Conservation (phyloP, 2,113 vertebrate genomes). For the Typhlomys cinereus region DNA sequence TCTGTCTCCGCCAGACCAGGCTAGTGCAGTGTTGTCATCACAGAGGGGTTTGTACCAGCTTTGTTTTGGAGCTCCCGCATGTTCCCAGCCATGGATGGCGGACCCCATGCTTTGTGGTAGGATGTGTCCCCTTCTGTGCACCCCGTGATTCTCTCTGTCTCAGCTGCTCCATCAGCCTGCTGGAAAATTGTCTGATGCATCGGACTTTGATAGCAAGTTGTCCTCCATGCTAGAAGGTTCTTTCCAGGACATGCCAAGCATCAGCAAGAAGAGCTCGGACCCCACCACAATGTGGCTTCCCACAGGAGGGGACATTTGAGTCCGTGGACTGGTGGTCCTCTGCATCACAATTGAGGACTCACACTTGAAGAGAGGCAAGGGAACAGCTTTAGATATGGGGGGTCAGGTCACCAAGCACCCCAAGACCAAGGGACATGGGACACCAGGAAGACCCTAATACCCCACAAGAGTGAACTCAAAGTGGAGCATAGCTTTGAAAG, state of each 20-base stretch:
- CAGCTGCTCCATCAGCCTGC: background rate
- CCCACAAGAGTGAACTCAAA: background rate
- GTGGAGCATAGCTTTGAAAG: background rate
- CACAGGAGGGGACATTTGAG: background rate
- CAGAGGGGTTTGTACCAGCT: background rate
- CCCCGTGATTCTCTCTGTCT: background rate
- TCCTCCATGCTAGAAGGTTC: background rate
- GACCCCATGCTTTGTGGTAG: fast-evolving
- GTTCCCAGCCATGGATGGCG: background rate
- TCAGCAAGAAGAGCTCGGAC: fast-evolving
- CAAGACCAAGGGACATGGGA: background rate
- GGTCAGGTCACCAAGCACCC: too few species aligned
- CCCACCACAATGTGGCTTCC: fast-evolving
- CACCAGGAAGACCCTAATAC: fast-evolving
- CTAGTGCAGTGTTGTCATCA: background rate
- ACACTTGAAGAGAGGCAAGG: background rate
- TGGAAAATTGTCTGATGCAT: background rate
- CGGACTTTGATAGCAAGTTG: background rate
- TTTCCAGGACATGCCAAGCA: background rate
- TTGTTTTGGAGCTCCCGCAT: background rate
- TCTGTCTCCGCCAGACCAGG: background rate
- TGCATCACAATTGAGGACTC: background rate
- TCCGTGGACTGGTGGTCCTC: fast-evolving
- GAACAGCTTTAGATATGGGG: too few species aligned
- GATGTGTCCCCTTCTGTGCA: background rate